Base-by-base conservation (phyloP, 2,888 invertebrate species). In the Tetranychus truncatus region DNA sequence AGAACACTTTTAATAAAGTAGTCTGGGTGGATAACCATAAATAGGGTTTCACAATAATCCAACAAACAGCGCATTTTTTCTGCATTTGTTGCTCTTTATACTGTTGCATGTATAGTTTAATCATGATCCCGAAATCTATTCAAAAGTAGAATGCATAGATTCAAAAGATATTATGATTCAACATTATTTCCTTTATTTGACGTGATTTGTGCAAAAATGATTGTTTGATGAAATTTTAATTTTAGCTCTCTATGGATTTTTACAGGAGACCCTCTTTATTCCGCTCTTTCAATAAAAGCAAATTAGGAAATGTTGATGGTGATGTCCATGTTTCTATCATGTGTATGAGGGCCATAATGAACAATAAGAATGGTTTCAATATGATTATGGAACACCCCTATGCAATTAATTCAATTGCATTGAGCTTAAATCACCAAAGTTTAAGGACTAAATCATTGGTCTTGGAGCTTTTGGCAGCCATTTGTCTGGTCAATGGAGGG, bases 321-420 rank as follows among this genome's bases (percentile, higher is more conserved):
- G 99, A 99, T 83, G 95, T 99, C 81, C 97, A 99, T 84, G 95
- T 97, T 77, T 96, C 96, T 86, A 95, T 99, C 81, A 92, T 95
- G 90, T 99, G 97, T 83, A 89, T 99, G 86, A 87, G 97, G 76
- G 97, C 97, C 80, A 96, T 99, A 81, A 99, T 99, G 97, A 99
- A 99, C 84, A 97, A 99, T 83, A 97, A 97, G 90, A 94, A 95
- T 84, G 97, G 96, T 78, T 96, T 97, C 85, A 96, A 96, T 85
- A 91, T 95, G 90, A 96, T 99, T 73, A 96, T 99, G 82, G 93
- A 94, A 82, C 95, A 97, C 84, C 88, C 91, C 74, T 94, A 96
- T 84, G 97, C 97, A 71, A 97, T 99, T 82, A 97, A 97, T 85
- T 95, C 94, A 84, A 97, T 99, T 82, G 95, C 96, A 0, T 85